Conservation (phyloP, 2,888 invertebrate species). For the Hyalella azteca region DNA sequence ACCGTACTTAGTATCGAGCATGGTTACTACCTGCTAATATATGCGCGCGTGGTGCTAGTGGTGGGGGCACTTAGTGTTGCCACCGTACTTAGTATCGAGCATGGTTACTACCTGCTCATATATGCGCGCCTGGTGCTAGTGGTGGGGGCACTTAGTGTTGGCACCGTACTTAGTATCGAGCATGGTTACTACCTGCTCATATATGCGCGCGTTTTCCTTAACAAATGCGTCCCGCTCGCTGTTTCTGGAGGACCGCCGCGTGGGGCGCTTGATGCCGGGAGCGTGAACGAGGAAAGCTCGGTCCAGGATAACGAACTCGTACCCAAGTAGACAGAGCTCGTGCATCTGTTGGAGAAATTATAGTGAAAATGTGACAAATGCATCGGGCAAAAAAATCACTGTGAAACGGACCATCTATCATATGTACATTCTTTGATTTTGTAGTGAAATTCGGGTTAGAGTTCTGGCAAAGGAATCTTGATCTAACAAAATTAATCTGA, state of each 20-base stretch:
- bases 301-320: conserved; percentile 75
- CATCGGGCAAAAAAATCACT: no score
- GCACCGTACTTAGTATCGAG: conserved; percentile 51
- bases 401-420: no score
- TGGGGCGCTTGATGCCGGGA: conserved; percentile 68
- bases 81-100: no score
- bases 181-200: conserved; percentile 52
- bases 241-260: conserved; percentile 39
- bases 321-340: conserved; percentile 76
- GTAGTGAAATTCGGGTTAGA: no score
- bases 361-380: no score
- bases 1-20: no score
- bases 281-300: conserved; percentile 77
- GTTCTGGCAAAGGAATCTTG: no score
- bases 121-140: conserved; percentile 37
- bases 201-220: conserved; percentile 47
- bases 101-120: conserved; percentile 56
- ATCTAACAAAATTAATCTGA: no score
- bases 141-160: background rate
- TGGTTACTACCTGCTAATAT: no score
- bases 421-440: no score
- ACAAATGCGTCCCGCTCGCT: conserved; percentile 56
- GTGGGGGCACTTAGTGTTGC: no score
- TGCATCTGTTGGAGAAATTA: conserved; percentile 71
- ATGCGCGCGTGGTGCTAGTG: no score